phyloP scores from a whole-genome alignment of 2,888 invertebrate species.

The Muscina levida region DNA sequence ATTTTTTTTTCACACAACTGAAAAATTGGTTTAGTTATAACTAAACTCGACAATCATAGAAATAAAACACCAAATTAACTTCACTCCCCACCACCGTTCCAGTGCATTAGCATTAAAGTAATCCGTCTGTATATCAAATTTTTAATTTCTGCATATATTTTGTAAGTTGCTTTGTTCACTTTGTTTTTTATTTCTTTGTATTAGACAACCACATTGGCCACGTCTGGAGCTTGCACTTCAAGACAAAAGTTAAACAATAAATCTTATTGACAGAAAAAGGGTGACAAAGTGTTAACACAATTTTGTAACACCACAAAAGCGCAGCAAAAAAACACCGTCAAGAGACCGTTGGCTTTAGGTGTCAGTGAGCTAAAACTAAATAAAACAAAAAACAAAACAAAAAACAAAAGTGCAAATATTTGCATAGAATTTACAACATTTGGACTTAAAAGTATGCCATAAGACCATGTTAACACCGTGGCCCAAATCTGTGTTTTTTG shows the following conservation, averaged over 20 bases:
- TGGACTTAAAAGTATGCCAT: slow-evolving; percentile 44
- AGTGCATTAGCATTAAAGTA: not conserved
- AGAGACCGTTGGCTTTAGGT: too few relatives aligned
- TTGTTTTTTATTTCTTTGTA: slow-evolving; percentile 9
- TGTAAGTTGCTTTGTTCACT: not conserved
- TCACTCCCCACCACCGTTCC: too few relatives aligned
- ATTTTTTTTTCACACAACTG: too few relatives aligned
- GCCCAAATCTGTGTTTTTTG: slow-evolving; percentile 47
- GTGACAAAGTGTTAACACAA: slow-evolving; percentile 79
- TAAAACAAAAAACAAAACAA: slow-evolving; percentile 30
- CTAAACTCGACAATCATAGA: too few relatives aligned
- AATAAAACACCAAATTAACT: too few relatives aligned
- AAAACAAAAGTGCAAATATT: slow-evolving; percentile 40
- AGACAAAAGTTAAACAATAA: slow-evolving; percentile 68
- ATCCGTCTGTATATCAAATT: slow-evolving; percentile 2
- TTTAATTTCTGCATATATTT: not conserved
- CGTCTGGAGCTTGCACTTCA: slow-evolving; percentile 9
- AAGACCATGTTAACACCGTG: slow-evolving; percentile 61
- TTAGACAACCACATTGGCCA: not conserved
- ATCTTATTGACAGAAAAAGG: slow-evolving; percentile 77
- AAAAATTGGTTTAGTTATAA: too few relatives aligned
- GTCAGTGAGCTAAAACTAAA: too few relatives aligned
- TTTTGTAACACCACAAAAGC: slow-evolving; percentile 71
- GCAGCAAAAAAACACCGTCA: too few relatives aligned
- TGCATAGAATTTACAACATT: slow-evolving; percentile 63